A percentile compares a stretch with the other conserved stretches of the same genome.
phyloP scores from a whole-genome alignment of 1,140 invertebrate genomes.

The Acyrthosiphon pisum region DNA sequence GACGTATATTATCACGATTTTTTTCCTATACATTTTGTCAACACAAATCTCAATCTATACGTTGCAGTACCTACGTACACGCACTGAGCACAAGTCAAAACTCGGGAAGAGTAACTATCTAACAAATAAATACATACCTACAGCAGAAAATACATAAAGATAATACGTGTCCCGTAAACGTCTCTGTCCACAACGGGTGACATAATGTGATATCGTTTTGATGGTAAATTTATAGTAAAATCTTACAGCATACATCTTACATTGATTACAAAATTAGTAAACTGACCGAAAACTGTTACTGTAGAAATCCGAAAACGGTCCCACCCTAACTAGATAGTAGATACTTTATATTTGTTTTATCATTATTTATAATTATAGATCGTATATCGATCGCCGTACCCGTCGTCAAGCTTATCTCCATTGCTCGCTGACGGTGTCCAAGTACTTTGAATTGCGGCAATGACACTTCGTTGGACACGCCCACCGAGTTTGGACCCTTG shows the following conservation, averaged over 20 bases:
- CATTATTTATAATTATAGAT: not conserved
- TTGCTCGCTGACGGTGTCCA: constrained; percentile 85
- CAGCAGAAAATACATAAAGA: not conserved
- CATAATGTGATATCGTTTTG: too few species aligned
- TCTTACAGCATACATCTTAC: not conserved
- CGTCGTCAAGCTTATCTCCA: constrained; percentile 91
- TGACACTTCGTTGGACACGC: constrained; percentile 89
- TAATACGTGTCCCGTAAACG: too few species aligned
- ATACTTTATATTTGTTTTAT: not conserved
- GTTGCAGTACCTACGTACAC: not conserved
- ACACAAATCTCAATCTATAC: not conserved
- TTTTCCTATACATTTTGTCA: too few species aligned
- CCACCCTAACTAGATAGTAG: not conserved
- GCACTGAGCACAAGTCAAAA: not conserved
- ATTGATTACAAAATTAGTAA: not conserved
- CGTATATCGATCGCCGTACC: constrained; percentile 68
- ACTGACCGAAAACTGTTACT: not conserved
- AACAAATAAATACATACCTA: not conserved
- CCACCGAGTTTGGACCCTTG: constrained; percentile 88
- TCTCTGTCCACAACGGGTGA: too few species aligned
- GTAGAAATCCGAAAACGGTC: not conserved
- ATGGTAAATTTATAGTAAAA: not conserved
- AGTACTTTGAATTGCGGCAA: constrained; percentile 94
- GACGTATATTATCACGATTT: too few species aligned
- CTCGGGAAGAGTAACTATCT: not conserved